These are phyloP conservation scores for Colossoma macropomum DNA, from an alignment of 2,113 vertebrate genomes.

Conservation along the genomic window DNA sequence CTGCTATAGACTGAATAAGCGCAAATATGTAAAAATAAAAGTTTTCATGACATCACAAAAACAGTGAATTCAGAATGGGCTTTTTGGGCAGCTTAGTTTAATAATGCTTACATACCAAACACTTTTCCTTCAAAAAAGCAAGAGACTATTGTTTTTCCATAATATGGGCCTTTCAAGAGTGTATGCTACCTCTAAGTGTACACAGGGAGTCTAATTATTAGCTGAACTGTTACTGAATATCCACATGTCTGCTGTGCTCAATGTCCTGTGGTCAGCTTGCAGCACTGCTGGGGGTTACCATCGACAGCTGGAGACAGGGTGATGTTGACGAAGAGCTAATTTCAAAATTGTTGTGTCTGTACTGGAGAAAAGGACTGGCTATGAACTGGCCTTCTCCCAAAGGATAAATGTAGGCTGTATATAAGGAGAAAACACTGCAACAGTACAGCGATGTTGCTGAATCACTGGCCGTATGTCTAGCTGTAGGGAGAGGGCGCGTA, in stretches of 20 bases:
- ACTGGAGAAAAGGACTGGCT: not conserved
- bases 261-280: conserved; percentile 49
- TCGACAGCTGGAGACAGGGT: conserved; percentile 53
- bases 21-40: too few species aligned
- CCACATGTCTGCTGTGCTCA: not conserved
- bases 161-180: not conserved
- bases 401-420: not conserved
- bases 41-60: too few species aligned
- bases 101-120: too few species aligned
- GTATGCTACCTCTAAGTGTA: not conserved
- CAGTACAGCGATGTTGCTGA: not conserved
- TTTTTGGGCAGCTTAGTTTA: too few species aligned
- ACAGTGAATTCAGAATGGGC: too few species aligned
- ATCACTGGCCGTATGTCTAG: not conserved
- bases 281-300: conserved; percentile 50
- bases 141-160: too few species aligned
- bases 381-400: not conserved
- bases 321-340: conserved; percentile 60
- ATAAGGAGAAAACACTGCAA: not conserved
- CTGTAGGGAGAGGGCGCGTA: not conserved
- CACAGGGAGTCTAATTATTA: not conserved
- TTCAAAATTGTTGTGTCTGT: conserved; percentile 17
- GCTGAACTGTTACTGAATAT: not conserved
- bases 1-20: too few species aligned
- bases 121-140: too few species aligned